These are phyloP conservation scores for Bolinopsis microptera DNA, from an alignment of 37 sponge, comb jelly and placozoan species.

Conservation along the genomic window DNA sequence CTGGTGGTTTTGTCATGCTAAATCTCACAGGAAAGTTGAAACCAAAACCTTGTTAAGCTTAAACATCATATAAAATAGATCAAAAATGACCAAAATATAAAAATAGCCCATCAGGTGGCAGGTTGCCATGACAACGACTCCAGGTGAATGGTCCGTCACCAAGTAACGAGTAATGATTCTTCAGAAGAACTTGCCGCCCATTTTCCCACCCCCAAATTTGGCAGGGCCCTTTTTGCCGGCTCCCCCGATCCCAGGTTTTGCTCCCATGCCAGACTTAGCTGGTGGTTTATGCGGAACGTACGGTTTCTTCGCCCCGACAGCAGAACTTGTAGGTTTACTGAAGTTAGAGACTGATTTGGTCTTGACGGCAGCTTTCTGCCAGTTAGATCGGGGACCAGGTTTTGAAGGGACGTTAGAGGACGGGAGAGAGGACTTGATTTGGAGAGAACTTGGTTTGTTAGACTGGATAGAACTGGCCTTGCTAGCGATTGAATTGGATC, in stretches of 20 bases:
- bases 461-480: not conserved
- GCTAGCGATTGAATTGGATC: not conserved
- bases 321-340: not conserved
- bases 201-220: not conserved
- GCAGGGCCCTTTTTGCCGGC: not conserved
- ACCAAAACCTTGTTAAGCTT: no score
- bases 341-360: not conserved
- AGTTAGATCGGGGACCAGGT: not conserved
- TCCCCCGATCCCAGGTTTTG: not conserved
- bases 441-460: not conserved
- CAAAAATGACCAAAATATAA: not conserved
- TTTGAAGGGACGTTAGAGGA: no score
- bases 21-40: no score
- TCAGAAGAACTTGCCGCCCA: slow-evolving; percentile 7
- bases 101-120: not conserved
- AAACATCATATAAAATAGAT: not conserved
- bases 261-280: not conserved
- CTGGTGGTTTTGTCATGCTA: no score
- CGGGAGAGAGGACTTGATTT: not conserved
- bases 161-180: not conserved
- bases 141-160: not conserved
- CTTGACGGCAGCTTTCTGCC: not conserved
- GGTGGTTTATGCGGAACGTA: not conserved
- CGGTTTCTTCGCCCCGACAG: slow-evolving; percentile 15
- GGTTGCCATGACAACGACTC: not conserved